These are phyloP conservation scores for Spinibarbus caldwelli DNA, from an alignment of 2,797 vertebrate species.

Conservation along the genomic window DNA sequence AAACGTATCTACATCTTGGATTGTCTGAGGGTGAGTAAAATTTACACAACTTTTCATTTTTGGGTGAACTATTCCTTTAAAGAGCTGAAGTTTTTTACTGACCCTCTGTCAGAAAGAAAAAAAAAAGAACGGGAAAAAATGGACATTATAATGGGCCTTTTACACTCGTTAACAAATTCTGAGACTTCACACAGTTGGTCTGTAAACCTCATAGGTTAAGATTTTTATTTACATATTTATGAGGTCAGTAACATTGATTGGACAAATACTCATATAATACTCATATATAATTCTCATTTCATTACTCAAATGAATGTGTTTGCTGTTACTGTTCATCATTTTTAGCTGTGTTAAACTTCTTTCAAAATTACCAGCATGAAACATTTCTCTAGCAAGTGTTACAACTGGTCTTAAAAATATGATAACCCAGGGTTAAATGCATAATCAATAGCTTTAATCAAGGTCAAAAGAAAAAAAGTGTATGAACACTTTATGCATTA, in stretches of 20 bases:
- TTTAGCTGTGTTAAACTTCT: background rate
- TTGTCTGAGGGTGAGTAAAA: background rate
- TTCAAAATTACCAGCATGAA: background rate
- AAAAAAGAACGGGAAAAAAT: background rate
- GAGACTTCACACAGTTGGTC: background rate
- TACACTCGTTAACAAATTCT: background rate
- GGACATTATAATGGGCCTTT: background rate
- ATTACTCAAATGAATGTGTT: background rate
- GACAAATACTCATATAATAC: background rate
- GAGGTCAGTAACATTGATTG: background rate
- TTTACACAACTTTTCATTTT: background rate
- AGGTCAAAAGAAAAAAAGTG: background rate
- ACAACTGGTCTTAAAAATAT: background rate
- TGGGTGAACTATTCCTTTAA: background rate
- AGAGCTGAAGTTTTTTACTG: background rate
- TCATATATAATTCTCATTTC: background rate
- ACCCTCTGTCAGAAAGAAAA: background rate
- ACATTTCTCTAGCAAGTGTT: background rate
- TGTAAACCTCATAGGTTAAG: background rate
- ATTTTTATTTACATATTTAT: background rate
- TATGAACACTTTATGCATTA: background rate
- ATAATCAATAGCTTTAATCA: background rate
- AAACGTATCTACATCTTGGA: background rate
- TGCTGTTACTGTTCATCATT: background rate
- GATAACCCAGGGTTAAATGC: background rate